A percentile compares a stretch with the other conserved stretches of the same genome.
phyloP scores from a whole-genome alignment of 92 coral and sea anemone species.

The Actinostola sp. region DNA sequence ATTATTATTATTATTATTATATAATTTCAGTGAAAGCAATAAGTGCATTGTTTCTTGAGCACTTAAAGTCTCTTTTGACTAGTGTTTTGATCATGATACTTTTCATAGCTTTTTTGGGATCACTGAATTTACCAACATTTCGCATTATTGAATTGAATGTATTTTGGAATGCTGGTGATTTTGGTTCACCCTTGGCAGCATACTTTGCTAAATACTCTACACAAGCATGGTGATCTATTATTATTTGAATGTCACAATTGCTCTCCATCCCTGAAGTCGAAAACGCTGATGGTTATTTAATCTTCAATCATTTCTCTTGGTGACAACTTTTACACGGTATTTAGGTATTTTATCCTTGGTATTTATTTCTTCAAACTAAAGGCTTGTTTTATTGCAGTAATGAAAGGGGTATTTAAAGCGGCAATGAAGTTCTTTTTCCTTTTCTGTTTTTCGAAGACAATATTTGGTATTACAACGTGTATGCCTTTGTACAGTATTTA shows the following conservation, averaged over 20 bases:
- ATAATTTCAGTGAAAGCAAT: constrained; percentile 38
- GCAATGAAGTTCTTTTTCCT: constrained; percentile 59
- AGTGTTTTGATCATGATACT: constrained; percentile 46
- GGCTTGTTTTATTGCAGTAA: constrained; percentile 43
- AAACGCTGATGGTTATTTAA: constrained; percentile 50
- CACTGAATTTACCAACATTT: background rate
- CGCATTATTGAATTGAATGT: constrained; percentile 42
- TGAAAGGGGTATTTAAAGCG: constrained; percentile 71
- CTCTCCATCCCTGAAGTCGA: constrained; percentile 55
- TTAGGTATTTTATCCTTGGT: constrained; percentile 38
- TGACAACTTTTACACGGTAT: constrained; percentile 53
- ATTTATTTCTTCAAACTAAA: constrained; percentile 64
- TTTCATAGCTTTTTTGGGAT: constrained; percentile 34
- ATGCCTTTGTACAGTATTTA: constrained; percentile 73
- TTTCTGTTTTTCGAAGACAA: constrained; percentile 56
- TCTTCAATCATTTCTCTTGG: constrained; percentile 46
- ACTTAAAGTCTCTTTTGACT: constrained; percentile 60
- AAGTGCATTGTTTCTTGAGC: constrained; percentile 69
- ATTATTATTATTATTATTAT: too few relatives aligned
- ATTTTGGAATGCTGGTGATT: constrained; percentile 32
- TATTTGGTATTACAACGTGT: constrained; percentile 66
- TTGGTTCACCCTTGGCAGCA: constrained; percentile 65
- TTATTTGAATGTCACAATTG: constrained; percentile 59
- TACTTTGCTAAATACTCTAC: constrained; percentile 64
- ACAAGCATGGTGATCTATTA: constrained; percentile 61